Evolutionary conservation across 2,797 vertebrate genomes (phyloP), one percentile per base, ranked within the genome.

Genomic region (Xiphorhynchus erythropygius): DNA sequence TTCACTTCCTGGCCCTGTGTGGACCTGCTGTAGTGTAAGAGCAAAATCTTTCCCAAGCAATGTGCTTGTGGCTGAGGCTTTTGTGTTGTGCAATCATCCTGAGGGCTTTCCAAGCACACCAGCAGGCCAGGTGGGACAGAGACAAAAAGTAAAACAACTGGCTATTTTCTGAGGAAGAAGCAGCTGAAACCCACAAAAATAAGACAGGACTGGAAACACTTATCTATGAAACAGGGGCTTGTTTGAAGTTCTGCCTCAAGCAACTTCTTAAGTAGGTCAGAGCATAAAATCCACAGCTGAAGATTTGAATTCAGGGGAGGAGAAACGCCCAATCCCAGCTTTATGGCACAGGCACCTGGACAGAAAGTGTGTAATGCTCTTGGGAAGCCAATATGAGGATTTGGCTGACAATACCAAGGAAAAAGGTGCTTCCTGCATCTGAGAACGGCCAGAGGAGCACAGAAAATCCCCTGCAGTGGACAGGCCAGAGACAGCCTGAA

Each of bases 41-140:
- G 21, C 25, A 52, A 56, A 68, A 68, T 11, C 32, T 56, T 46
- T 82, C 80, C 57, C 63, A 65, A n/a, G 44, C 1, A 2, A 73
- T 0, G 0, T 11, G 41, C 57, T 84, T 1, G 0, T 0, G 5
- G 50, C n/a, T 0, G 1, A 63, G 30, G 37, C 33, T 62, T 76
- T 37, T 46, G 41, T 60, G 37, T 21, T 33, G 32, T 60, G 33
- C 37, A 80, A 37, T 30, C 3, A 1, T 27, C 41, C 13, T 1
- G 5, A 76, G 13, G 23, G 18, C 47, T 76, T 65, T 80, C 39
- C 60, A 77, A 86, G 33, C 6, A 18, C 47, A 33, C 3, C 0
- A 0, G 39, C 18, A 64, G 33, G 47, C 46, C 75, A 68, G 67
- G 67, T 46, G 35, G 42, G 39, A 47, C 28, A 69, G 19, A 63